A percentile compares a stretch with the other conserved stretches of the same genome.
phyloP scores from a whole-genome alignment of 2,888 invertebrate species.

The Sinohyriopsis cumingii region DNA sequence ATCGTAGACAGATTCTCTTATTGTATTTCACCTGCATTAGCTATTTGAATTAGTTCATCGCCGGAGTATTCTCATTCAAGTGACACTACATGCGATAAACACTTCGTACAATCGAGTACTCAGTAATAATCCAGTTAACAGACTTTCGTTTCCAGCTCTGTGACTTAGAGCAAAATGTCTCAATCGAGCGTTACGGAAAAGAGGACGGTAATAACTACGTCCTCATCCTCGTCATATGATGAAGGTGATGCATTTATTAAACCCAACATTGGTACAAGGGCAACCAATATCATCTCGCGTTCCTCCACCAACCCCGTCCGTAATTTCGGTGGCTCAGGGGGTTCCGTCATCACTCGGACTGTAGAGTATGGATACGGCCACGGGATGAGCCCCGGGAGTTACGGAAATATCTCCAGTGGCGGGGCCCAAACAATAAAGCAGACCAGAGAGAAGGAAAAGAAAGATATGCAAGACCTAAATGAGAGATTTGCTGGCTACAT shows the following conservation, averaged over 20 bases:
- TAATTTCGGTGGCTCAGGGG: slow-evolving; percentile 21
- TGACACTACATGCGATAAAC: not conserved
- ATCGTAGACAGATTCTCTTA: slow-evolving; percentile 1
- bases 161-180: slow-evolving; percentile 36
- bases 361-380: slow-evolving; percentile 50
- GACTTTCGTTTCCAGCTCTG: not conserved
- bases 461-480: slow-evolving; percentile 75
- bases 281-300: slow-evolving; percentile 42
- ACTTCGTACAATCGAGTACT: not conserved
- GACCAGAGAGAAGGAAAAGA: slow-evolving; percentile 73
- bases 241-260: slow-evolving; percentile 39
- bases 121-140: not conserved
- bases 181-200: slow-evolving; percentile 60
- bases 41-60: too few species aligned
- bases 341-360: slow-evolving; percentile 41
- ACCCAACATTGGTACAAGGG: slow-evolving; percentile 49
- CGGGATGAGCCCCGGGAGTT: slow-evolving; percentile 54
- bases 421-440: slow-evolving; percentile 72
- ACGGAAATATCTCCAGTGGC: slow-evolving; percentile 53
- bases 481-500: slow-evolving; percentile 75
- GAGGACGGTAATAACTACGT: slow-evolving; percentile 56
- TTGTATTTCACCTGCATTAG: not conserved
- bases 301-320: slow-evolving; percentile 39
- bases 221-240: slow-evolving; percentile 33
- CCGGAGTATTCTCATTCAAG: too few species aligned